Evolutionary conservation across 2,797 vertebrate genomes (phyloP).

Genomic region (Leptatherina wallacei): DNA sequence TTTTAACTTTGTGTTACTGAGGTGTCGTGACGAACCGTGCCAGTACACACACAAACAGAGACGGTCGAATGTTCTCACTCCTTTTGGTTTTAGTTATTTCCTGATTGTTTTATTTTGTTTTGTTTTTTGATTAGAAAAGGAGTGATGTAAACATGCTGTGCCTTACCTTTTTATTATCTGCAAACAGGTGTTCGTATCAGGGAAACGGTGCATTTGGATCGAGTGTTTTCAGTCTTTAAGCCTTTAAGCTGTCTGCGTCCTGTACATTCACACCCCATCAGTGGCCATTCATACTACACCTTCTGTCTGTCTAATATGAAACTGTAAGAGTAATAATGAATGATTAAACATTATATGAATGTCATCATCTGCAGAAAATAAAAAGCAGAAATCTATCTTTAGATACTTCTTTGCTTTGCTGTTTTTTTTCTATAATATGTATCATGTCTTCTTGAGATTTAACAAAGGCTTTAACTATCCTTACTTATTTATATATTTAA

Average conservation of each 20-base stretch:
- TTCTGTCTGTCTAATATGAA: slow-evolving; percentile 42
- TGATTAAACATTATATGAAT: slow-evolving; percentile 40
- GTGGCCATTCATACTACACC: slow-evolving; percentile 30
- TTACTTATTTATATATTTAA: neutral
- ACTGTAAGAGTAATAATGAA: slow-evolving; percentile 16
- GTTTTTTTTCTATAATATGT: slow-evolving; percentile 3
- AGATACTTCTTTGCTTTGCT: neutral
- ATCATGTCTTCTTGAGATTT: neutral
- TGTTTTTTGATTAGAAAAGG: slow-evolving; percentile 34
- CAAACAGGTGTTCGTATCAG: slow-evolving; percentile 66
- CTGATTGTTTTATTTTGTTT: slow-evolving; percentile 12
- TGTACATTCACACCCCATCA: slow-evolving; percentile 30
- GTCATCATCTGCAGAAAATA: slow-evolving; percentile 62
- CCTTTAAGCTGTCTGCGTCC: slow-evolving; percentile 40
- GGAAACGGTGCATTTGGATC: slow-evolving; percentile 61
- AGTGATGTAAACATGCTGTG: slow-evolving; percentile 73
- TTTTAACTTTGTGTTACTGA: slow-evolving; percentile 21
- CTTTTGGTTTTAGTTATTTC: slow-evolving; percentile 40
- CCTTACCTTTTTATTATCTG: slow-evolving; percentile 76
- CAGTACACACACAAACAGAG: slow-evolving; percentile 21
- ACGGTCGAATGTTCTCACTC: slow-evolving; percentile 65
- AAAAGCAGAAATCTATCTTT: slow-evolving; percentile 45
- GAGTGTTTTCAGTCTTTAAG: slow-evolving; percentile 40
- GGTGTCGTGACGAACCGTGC: slow-evolving; percentile 11
- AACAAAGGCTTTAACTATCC: neutral